Evolutionary conservation across 2,797 vertebrate species (phyloP).

Genomic region (Columba guinea): DNA sequence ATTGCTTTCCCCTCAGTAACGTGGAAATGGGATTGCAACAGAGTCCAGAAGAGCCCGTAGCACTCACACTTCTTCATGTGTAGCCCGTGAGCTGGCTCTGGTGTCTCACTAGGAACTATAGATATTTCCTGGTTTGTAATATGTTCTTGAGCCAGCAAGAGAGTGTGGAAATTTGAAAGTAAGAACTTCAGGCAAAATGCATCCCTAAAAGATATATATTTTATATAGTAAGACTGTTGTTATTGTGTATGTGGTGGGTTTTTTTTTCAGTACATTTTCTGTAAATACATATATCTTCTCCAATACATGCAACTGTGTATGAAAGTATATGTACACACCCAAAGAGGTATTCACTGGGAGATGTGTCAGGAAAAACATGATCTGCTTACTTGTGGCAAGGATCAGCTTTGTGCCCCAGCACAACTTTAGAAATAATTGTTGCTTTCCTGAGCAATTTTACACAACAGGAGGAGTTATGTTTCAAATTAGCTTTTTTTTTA

Average conservation of each 20-base stretch:
- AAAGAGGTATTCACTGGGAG: background rate
- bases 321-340: background rate
- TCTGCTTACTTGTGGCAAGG: background rate
- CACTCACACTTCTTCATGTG: background rate
- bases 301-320: background rate
- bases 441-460: background rate
- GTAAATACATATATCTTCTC: background rate
- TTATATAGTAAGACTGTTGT: background rate
- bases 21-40: background rate
- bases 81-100: background rate
- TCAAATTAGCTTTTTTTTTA: background rate
- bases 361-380: background rate
- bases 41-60: background rate
- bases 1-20: background rate
- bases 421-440: background rate
- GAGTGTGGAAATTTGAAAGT: conserved; percentile 2
- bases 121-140: conserved; percentile 37
- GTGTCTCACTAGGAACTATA: background rate
- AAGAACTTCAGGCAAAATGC: background rate
- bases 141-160: background rate
- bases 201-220: background rate
- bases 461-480: background rate
- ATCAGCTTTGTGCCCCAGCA: background rate
- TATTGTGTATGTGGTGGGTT: background rate
- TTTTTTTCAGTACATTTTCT: background rate